These are phyloP conservation scores for Apodemus agrarius DNA, from an alignment of 2,797 vertebrate species.

Conservation along the genomic window DNA sequence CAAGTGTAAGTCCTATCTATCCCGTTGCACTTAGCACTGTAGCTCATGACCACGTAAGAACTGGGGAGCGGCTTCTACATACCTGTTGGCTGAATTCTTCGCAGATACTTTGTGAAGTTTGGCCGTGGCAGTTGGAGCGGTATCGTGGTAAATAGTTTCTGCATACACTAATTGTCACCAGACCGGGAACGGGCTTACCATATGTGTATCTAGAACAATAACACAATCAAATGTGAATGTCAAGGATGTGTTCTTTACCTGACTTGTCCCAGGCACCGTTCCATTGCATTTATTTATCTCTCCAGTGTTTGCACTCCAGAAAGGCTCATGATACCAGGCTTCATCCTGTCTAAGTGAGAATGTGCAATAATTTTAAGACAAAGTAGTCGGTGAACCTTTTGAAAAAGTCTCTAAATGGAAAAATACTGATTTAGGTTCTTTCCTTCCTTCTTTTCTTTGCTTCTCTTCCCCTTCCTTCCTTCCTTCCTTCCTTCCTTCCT, in stretches of 20 bases:
- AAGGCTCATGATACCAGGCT: background rate
- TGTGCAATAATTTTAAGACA: background rate
- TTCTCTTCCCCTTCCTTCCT: too few species aligned
- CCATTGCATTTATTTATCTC: background rate
- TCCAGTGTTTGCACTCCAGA: background rate
- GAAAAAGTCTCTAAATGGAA: background rate
- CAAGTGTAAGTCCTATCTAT: background rate
- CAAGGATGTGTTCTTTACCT: background rate
- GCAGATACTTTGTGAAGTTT: constrained; percentile 77
- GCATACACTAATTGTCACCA: constrained; percentile 80
- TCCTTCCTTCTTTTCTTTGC: background rate
- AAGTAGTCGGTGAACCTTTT: background rate
- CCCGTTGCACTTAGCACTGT: background rate
- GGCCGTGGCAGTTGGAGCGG: background rate
- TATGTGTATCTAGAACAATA: constrained; percentile 85
- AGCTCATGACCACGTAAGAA: background rate
- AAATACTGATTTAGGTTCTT: background rate
- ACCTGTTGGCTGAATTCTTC: constrained; percentile 86
- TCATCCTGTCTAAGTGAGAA: background rate
- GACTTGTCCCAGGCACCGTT: background rate
- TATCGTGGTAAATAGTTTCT: background rate
- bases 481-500: too few species aligned
- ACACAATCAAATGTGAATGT: background rate
- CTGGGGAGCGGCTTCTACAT: constrained; percentile 2
- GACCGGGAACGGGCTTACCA: constrained; percentile 86